Evolutionary conservation across 2,113 vertebrate genomes (phyloP), one percentile per base, ranked within the genome.

Genomic region (Prochilodus magdalenae): DNA sequence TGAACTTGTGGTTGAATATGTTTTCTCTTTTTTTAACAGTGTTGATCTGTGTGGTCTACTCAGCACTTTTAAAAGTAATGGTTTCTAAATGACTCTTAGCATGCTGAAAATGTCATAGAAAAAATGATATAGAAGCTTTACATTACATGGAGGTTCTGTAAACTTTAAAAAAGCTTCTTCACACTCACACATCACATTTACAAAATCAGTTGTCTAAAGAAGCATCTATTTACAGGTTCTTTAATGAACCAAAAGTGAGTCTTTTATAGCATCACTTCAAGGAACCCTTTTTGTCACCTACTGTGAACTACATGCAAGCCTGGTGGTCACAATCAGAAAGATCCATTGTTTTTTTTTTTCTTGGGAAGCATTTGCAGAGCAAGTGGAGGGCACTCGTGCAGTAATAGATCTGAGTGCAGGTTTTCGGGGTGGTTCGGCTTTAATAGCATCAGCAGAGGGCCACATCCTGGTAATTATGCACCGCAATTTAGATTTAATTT

Each of bases 401-500:
- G 47, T 60, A 57, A 80, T 36, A 76, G 55, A 69, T 65, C 75
- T 62, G 53, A 75, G 73, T 75, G 66, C 77, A 70, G 47, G 49
- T 65, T 73, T 75, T 44, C 65, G 29, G 66, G 36, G 78, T 79
- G 74, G 75, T 60, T 78, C n/a, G 24, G 75, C 63, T 57, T 79
- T 83, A 83, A 86, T 81, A 53, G 78, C 82, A 83, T 86, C 77
- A 84, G 66, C 16, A 7, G 15, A 81, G 62, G 77, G 71, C 83
- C 75, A 84, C 73, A 86, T 87, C 82, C 86, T 84, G 84, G 80
- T 86, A 86, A 87, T 89, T 85, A 87, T 74, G 60, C 30, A n/a
- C 71, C 33, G 81, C 84, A 79, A 86, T 85, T 86, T 89, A 79
- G 85, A 89, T 87, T 84, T 80, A 79, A 85, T 83, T 86, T 85